Evolutionary conservation across 2,888 invertebrate species (phyloP), one percentile per base, ranked within the genome.

Genomic region (Phengaris alcon): DNA sequence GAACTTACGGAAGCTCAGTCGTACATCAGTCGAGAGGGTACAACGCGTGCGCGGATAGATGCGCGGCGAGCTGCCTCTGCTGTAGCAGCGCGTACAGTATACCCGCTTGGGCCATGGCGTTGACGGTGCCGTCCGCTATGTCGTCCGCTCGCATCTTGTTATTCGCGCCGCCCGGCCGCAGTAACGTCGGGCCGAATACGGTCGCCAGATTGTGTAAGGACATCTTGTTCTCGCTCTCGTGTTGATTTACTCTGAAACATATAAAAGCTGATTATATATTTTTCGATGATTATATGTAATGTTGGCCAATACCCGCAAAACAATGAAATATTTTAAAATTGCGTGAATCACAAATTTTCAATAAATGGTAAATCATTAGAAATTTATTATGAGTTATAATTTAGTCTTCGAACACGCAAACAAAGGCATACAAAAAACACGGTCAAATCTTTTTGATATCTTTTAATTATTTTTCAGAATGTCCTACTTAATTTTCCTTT

Each of bases 71-170:
- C 81, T 93, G 92, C 35, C 94, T 85, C 79, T 95, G 95, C 84
- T 97, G 96, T 83, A 98, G 93, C 87, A 97, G 96, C 88, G 97
- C 97, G 90, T 97, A 97, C 57, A 98, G 95, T 83, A 98, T 98
- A 81, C 98, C 98, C 64, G 98, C 98, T 92, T 98, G 98, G 8
- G 97, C 97, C 97, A 98, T 98, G 59, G 98, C 98, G 90, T 98
- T 98, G 35, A 98, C 97, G 0, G 98, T 98, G 79, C 97, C 97
- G 22, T 97, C 97, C 48, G 97, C 97, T 78, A 98, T 94, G 78
- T 96, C 95, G 90, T 98, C 97, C 44, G 90, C 85, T 79, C 92
- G 91, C 78, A 79, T 85, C 84, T 91, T 91, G 82, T 95, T 94
- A 77, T 94, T 94, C 54, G 90, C 94, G 74, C 94, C 94, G 75